These are phyloP conservation scores for Gastrophryne carolinensis DNA, from an alignment of 2,797 vertebrate species.

Conservation along the genomic window DNA sequence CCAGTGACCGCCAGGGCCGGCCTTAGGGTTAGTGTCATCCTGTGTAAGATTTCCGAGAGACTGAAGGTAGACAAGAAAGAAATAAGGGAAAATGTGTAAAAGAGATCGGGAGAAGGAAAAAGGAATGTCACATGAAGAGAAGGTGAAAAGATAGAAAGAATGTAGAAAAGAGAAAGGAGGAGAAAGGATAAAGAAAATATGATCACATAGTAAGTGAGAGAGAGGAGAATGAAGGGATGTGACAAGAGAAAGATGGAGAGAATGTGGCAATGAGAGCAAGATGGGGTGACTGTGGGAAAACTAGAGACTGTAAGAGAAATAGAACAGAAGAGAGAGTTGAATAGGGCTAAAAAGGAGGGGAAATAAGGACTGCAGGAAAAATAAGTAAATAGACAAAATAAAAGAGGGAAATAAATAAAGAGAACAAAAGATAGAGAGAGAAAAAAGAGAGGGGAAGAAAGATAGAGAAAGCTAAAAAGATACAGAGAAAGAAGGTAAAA, in stretches of 20 bases:
- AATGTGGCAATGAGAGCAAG: background rate
- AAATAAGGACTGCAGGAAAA: background rate
- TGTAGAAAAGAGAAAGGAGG: no score
- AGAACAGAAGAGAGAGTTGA: background rate
- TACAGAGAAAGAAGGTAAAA: background rate
- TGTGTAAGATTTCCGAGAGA: no score
- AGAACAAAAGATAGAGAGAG: background rate
- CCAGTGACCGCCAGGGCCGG: no score
- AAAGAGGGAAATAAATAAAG: no score
- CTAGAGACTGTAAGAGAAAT: background rate
- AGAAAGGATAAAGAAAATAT: background rate
- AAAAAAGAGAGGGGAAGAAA: background rate
- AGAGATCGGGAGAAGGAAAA: background rate
- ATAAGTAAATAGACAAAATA: background rate
- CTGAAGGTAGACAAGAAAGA: background rate
- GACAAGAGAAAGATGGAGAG: background rate
- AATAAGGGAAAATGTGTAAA: background rate
- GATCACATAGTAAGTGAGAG: background rate
- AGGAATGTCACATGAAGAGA: background rate
- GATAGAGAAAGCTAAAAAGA: background rate
- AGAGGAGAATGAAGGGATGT: background rate
- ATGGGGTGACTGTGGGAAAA: background rate
- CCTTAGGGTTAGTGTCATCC: no score
- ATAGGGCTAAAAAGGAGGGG: background rate
- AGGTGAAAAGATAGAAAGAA: background rate